Percentiles rank a stretch among this genome's conserved stretches.
phyloP scores from a whole-genome alignment of 2,113 vertebrate species.

The Muntiacus reevesi region DNA sequence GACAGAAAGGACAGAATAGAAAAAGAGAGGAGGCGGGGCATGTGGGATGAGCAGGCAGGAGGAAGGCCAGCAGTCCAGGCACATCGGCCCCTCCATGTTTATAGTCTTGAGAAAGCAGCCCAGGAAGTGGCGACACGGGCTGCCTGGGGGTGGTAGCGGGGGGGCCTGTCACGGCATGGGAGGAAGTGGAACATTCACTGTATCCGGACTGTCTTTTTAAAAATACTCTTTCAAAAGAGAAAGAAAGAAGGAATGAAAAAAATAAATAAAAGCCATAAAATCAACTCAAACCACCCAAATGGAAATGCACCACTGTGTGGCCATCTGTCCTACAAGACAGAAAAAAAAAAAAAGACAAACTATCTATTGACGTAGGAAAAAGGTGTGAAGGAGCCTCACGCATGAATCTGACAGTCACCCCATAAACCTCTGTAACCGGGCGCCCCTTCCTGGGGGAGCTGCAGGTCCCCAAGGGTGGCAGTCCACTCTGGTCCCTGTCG shows the following conservation, averaged over 20 bases:
- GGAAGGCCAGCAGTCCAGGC: background rate
- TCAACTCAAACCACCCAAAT: background rate
- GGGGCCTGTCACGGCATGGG: background rate
- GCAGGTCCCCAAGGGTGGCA: background rate
- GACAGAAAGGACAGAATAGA: no score
- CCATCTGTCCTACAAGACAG: no score
- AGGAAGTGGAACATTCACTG: background rate
- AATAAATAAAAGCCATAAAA: background rate
- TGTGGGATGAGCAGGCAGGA: rapidly evolving
- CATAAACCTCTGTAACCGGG: background rate
- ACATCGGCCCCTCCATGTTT: background rate
- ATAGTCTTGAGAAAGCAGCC: background rate
- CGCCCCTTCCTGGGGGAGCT: background rate
- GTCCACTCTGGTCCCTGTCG: background rate
- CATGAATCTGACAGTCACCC: background rate
- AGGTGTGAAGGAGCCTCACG: background rate
- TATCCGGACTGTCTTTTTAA: background rate
- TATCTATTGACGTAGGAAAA: rapidly evolving
- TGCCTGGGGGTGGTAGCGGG: background rate
- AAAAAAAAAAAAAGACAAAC: background rate
- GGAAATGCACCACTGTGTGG: background rate
- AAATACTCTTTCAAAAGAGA: background rate
- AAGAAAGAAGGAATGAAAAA: background rate
- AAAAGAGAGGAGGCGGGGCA: background rate
- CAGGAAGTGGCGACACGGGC: background rate